Base-by-base conservation (phyloP, 53 echinoderm and acorn worm genomes). In the Echinometra lucunter region DNA sequence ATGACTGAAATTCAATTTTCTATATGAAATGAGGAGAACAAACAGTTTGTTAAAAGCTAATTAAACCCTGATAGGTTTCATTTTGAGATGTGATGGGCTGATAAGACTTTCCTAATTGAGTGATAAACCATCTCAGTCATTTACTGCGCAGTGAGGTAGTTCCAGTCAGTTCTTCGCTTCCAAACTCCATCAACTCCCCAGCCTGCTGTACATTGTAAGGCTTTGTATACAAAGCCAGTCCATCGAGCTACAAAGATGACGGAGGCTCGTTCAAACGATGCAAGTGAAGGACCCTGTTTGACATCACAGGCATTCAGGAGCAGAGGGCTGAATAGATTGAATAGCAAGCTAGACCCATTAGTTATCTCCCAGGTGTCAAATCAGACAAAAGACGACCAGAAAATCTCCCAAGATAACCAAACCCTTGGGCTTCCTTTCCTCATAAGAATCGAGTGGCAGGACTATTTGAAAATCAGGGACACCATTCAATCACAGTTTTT, bases 281-380 rank as follows among this genome's bases (percentile, higher is more conserved):
- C 81, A 35, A 81, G 58, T 21, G 70, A 91, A 91, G 63, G 91
- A 67, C 66, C 91, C 91, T 9, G 70, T 91, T 91, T 91, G 91
- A 91, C 91, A 91, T 91, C 44, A n/a, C 69, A 45, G 70, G 69
- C 91, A 44, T 66, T 91, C 89, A 89, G 58, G 89, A 89, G 89
- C 78, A 78, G 78, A 78, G 78, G 42, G 21, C 78, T 78, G 78
- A 89, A 57, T 58, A 49, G 58, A 89, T 58, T 89, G 89, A 89
- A 89, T 12, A 89, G 89, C 89, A 57, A 89, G 85, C 60, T 82
- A 40, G 94, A 83, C 85, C 94, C 94, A 94, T 94, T 94, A 94
- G 94, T 94, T 94, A 94, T 94, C 94, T 94, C 94, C 94, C 94
- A 83, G 85, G 94, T 94, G 94, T 94, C 94, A 94, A 83, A 44